Percentiles rank a stretch among this genome's conserved stretches.
phyloP scores from a whole-genome alignment of 2,113 vertebrate genomes.

The Ctenomys sociabilis region DNA sequence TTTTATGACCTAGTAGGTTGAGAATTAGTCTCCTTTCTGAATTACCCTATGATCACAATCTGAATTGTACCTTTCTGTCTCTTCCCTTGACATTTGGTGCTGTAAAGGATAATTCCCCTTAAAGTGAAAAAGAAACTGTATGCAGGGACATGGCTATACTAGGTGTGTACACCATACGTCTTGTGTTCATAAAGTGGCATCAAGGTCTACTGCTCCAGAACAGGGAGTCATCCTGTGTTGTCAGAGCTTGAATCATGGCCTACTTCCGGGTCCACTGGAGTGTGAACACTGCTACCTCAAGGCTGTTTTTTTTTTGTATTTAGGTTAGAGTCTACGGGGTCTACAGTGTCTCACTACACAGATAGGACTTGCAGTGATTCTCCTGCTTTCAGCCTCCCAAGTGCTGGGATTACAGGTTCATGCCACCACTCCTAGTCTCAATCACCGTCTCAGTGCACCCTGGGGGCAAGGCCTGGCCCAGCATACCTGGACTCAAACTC shows the following conservation, averaged over 20 bases:
- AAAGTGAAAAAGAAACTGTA: not conserved
- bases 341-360: too few species aligned
- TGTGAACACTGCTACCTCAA: not conserved
- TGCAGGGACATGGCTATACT: not conserved
- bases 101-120: not conserved
- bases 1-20: not conserved
- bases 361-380: too few species aligned
- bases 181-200: not conserved
- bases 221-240: not conserved
- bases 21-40: not conserved
- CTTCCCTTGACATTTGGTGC: not conserved
- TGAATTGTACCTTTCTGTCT: constrained; percentile 13
- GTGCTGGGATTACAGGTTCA: too few species aligned
- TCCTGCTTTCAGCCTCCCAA: too few species aligned
- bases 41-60: not conserved
- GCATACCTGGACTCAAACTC: too few species aligned
- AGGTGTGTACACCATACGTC: not conserved
- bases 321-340: too few species aligned
- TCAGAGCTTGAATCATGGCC: not conserved
- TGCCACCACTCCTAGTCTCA: too few species aligned
- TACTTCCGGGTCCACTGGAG: not conserved
- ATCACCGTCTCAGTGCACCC: too few species aligned
- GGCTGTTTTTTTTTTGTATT: too few species aligned
- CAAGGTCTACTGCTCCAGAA: not conserved
- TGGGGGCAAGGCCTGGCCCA: too few species aligned